A percentile compares a stretch with the other conserved stretches of the same genome.
These are phyloP conservation scores for Lasioglossum leucozonium DNA, from an alignment of 2,888 invertebrate genomes.

Conservation along the genomic window DNA sequence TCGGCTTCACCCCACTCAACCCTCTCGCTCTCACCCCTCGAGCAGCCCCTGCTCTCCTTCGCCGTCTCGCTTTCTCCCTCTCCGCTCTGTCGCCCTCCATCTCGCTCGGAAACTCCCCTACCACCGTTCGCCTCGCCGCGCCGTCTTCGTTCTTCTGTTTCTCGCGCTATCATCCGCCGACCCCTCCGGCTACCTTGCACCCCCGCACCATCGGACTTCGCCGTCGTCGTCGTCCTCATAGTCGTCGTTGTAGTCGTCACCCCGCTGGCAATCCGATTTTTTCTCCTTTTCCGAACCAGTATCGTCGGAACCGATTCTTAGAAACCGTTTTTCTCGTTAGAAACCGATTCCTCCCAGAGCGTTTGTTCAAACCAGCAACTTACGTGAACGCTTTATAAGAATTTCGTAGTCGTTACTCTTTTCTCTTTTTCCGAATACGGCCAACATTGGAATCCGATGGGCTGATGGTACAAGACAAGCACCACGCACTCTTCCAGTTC, in stretches of 20 bases:
- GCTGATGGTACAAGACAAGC: neutral
- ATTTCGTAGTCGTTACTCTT: no score
- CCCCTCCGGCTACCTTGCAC: conserved; percentile 24
- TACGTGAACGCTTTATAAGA: no score
- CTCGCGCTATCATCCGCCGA: conserved; percentile 30
- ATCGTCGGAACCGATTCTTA: no score
- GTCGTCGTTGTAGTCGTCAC: neutral
- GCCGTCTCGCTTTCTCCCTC: conserved; percentile 15
- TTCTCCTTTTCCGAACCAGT: neutral
- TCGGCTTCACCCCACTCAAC: conserved; percentile 72
- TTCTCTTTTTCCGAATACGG: no score
- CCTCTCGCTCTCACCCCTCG: conserved; percentile 70
- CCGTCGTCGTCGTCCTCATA: neutral
- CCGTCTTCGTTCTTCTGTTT: conserved; percentile 47
- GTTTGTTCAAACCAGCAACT: no score
- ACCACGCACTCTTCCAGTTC: neutral
- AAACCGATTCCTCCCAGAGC: neutral
- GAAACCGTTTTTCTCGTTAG: neutral
- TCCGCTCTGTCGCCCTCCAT: conserved; percentile 39
- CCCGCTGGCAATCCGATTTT: neutral
- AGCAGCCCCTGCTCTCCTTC: conserved; percentile 45
- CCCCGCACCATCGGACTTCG: neutral
- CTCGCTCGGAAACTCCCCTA: conserved; percentile 1
- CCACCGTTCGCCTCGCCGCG: conserved; percentile 28
- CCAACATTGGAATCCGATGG: neutral